Base-by-base conservation (phyloP, 1,140 invertebrate genomes). In the Drosophila parvula region DNA sequence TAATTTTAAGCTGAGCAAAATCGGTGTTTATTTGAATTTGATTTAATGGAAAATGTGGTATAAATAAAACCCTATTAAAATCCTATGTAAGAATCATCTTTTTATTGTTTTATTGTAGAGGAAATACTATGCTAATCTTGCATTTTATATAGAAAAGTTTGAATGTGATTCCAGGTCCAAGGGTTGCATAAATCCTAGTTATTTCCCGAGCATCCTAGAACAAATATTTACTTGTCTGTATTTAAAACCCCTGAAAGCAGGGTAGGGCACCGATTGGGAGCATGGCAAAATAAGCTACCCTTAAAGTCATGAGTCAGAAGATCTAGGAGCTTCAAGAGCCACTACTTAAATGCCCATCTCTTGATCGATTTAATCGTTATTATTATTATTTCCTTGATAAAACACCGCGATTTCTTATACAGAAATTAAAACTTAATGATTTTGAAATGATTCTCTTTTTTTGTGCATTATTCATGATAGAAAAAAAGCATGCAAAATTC, bases 401-500 rank as follows among this genome's bases (percentile, higher is more conserved):
- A 30, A 30, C 5, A 30, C 30, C 14, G 14, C 5, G 14, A n/a
- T n/a, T 6, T 10, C 10, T 5, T 5, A 6, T 12, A 36, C 36
- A 0, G 14, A 5, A 36, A 53, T 36, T 9, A 22, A 0, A 36
- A 8, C 0, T 36, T 0, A 0, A 53, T 53, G 50, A 22, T 36
- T 14, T 48, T 11, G 4, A 1, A 38, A 28, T 53, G 7, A 10
- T 55, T 28, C 14, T 38, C n/a, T 2, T 28, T 11, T 4, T 11
- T 4, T 16, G 44, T 64, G 64, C 36, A n/a, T 10, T 11, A 30
- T 18, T 56, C 14, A 56, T 62, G 11, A 47, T 18, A 28, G 16
- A 27, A 14, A 14, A 14, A 41, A 48, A 5, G n/a, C 65, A 53
- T 69, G 65, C 65, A 30, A 4, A 36, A 30, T 28, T 30, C 1